Evolutionary conservation across 2,113 vertebrate genomes (phyloP).

Genomic region (Crotalus helleri): DNA sequence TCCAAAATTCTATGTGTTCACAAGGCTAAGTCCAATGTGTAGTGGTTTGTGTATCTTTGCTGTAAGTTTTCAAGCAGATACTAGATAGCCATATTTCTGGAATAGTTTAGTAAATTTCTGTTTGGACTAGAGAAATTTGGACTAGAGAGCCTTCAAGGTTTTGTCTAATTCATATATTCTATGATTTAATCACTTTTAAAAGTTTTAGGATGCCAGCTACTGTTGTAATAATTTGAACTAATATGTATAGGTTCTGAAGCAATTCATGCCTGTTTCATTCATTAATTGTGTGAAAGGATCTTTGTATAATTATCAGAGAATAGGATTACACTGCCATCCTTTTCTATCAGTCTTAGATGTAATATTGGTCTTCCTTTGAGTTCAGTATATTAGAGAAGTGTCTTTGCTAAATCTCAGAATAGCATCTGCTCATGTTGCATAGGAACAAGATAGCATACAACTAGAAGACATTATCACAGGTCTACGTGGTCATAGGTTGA

Average conservation of each 20-base stretch:
- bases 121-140: not conserved
- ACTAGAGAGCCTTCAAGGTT: not conserved
- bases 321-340: not conserved
- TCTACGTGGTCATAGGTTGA: not conserved
- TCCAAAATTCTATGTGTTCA: not conserved
- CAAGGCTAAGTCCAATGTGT: not conserved
- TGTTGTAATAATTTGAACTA: not conserved
- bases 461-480: not conserved
- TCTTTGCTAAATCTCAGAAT: not conserved
- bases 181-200: not conserved
- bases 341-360: not conserved
- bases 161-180: not conserved
- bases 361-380: not conserved
- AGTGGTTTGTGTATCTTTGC: not conserved
- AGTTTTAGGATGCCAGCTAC: not conserved
- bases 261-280: not conserved
- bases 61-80: not conserved
- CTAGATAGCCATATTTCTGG: not conserved
- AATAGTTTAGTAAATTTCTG: not conserved
- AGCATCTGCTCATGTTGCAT: not conserved
- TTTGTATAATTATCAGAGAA: not conserved
- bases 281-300: not conserved
- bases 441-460: not conserved
- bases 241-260: not conserved
- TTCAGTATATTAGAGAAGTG: not conserved